Evolutionary conservation across 2,113 vertebrate genomes (phyloP), one percentile per base, ranked within the genome.

Genomic region (Blennius ocellaris): DNA sequence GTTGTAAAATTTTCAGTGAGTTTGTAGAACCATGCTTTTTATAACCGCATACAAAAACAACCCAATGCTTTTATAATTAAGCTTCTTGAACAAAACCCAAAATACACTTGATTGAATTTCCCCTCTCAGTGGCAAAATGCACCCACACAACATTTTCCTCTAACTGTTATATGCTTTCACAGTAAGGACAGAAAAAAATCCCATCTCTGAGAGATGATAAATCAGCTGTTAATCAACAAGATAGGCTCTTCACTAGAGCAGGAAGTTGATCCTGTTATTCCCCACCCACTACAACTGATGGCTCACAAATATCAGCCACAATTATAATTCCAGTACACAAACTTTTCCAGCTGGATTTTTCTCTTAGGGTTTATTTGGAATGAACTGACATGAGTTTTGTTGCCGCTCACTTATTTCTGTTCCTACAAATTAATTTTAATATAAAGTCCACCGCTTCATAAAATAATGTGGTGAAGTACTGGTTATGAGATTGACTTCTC

Each of bases 51-150:
- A 54, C 48, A 14, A 6, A 17, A 56, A 39, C 39, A 49, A 2
- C 9, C 52, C n/a, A 9, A 17, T 54, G 49, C 11, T 37, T 61
- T 40, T 63, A 0, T 73, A 70, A 70, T 73, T 80, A 41, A 57
- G 59, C 51, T 70, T 77, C 55, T 77, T 77, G 64, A 77, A 69
- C 63, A 76, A 56, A 72, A 43, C 59, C 49, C 56, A 55, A 61
- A 73, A 69, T 73, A 52, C 60, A 74, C 49, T 45, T 57, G 52
- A 76, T 73, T 76, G 43, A 73, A 73, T 82, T 72, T 66, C 36
- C 73, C 11, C 21, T 6, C 63, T 69, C 59, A 69, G 0, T 61
- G 56, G 55, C 52, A 47, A 54, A 56, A 30, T 30, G 21, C 21
- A 30, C 21, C 55, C 8, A 51, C 30, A 59, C 47, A 40, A 36